phyloP scores from a whole-genome alignment of 1,140 invertebrate genomes.

The Drosophila insularis region DNA sequence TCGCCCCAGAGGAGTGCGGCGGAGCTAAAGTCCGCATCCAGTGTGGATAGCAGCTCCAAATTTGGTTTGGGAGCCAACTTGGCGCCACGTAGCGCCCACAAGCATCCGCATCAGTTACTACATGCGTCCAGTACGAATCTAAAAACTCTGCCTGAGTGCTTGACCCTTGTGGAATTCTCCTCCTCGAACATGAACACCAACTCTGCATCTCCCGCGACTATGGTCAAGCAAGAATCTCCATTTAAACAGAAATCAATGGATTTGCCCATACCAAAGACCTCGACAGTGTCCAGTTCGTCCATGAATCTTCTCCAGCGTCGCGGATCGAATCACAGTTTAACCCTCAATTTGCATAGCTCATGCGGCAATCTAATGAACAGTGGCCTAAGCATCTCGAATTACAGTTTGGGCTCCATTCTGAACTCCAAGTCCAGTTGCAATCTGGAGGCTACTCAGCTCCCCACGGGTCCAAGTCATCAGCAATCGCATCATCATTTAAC shows the following conservation, averaged over 20 bases:
- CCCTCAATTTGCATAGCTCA: slow-evolving; percentile 84
- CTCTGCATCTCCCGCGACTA: background rate
- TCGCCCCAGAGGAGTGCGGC: slow-evolving; percentile 33
- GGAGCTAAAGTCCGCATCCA: slow-evolving; percentile 65
- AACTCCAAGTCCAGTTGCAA: slow-evolving; percentile 79
- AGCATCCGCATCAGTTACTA: slow-evolving; percentile 70
- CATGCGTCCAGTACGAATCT: slow-evolving; percentile 85
- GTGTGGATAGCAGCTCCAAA: slow-evolving; percentile 57
- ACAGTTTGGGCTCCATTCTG: slow-evolving; percentile 64
- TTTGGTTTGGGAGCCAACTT: slow-evolving; percentile 58
- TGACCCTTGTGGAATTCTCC: slow-evolving; percentile 86
- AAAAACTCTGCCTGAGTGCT: slow-evolving; percentile 87
- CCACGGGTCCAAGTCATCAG: slow-evolving; percentile 7
- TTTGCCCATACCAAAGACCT: slow-evolving; percentile 41
- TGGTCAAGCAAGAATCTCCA: slow-evolving; percentile 51
- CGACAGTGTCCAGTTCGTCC: slow-evolving; percentile 62
- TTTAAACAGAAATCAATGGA: slow-evolving; percentile 78
- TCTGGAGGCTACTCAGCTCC: slow-evolving; percentile 37
- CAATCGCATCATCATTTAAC: slow-evolving; percentile 22
- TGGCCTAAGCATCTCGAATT: slow-evolving; percentile 72
- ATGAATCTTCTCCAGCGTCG: slow-evolving; percentile 89
- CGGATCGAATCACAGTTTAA: slow-evolving; percentile 94
- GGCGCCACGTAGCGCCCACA: slow-evolving; percentile 64
- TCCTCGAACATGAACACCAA: slow-evolving; percentile 7
- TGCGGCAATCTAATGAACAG: slow-evolving; percentile 75